phyloP scores from a whole-genome alignment of 1,140 invertebrate species.

The Drepana arcuata region DNA sequence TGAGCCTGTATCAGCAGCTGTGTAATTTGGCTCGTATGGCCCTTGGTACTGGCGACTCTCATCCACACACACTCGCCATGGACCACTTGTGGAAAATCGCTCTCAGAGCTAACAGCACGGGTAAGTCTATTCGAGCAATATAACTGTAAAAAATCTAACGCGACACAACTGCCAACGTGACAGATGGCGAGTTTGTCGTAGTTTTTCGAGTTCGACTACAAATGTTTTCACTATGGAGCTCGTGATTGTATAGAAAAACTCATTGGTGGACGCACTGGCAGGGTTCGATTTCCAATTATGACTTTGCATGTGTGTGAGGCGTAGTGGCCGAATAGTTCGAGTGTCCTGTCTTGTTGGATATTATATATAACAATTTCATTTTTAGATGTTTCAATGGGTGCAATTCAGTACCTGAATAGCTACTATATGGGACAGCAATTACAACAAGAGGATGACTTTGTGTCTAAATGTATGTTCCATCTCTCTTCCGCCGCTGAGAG shows the following conservation, averaged over 20 bases:
- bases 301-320: too few relatives aligned
- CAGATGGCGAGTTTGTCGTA: too few relatives aligned
- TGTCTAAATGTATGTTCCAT: conserved; percentile 92
- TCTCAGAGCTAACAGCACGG: conserved; percentile 86
- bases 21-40: conserved; percentile 87
- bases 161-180: too few relatives aligned
- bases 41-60: conserved; percentile 71
- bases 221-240: too few relatives aligned
- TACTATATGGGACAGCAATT: conserved; percentile 94
- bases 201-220: too few relatives aligned
- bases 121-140: conserved; percentile 30
- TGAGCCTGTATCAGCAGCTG: conserved; percentile 92
- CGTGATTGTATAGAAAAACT: too few relatives aligned
- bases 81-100: conserved; percentile 96
- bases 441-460: conserved; percentile 93
- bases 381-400: conserved; percentile 91
- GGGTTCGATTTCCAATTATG: too few relatives aligned
- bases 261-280: too few relatives aligned
- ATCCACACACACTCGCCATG: conserved; percentile 84
- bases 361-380: too few relatives aligned
- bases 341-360: too few relatives aligned
- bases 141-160: neutral
- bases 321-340: too few relatives aligned
- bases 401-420: conserved; percentile 93
- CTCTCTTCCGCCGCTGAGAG: conserved; percentile 84